Conservation (phyloP, 2,113 vertebrate species). For the Nipponia nippon region DNA sequence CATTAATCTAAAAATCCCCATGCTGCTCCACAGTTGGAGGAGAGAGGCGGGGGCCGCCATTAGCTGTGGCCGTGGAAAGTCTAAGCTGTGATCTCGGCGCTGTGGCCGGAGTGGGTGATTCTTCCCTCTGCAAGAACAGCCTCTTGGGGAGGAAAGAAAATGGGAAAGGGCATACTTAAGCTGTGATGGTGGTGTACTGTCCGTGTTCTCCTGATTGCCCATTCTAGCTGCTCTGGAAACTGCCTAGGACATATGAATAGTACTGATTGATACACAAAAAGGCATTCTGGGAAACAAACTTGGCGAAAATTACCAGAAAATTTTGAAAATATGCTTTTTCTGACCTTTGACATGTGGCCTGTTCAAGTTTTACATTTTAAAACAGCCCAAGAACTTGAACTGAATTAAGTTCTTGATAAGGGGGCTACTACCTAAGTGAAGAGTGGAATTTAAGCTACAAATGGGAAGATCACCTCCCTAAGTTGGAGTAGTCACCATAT, state of each 20-base stretch:
- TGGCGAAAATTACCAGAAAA: not conserved
- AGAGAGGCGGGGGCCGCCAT: not conserved
- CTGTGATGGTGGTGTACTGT: not conserved
- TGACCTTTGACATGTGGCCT: not conserved
- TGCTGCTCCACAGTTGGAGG: not conserved
- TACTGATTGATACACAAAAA: not conserved
- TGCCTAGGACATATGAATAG: not conserved
- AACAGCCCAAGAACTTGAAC: not conserved
- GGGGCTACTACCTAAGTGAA: not conserved
- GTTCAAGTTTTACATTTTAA: not conserved
- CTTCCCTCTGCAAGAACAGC: not conserved
- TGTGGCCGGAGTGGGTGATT: accelerated
- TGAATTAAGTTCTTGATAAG: not conserved
- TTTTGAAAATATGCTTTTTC: not conserved
- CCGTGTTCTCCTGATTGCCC: not conserved
- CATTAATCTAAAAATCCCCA: not conserved
- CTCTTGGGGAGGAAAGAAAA: not conserved
- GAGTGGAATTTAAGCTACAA: not conserved
- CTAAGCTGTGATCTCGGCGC: not conserved
- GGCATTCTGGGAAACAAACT: not conserved
- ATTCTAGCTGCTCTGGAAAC: not conserved
- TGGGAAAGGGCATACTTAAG: not conserved
- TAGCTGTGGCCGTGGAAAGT: not conserved
- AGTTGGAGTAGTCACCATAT: not conserved
- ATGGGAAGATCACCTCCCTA: not conserved